phyloP scores from a whole-genome alignment of 1,140 invertebrate genomes.

The Sipha flava region DNA sequence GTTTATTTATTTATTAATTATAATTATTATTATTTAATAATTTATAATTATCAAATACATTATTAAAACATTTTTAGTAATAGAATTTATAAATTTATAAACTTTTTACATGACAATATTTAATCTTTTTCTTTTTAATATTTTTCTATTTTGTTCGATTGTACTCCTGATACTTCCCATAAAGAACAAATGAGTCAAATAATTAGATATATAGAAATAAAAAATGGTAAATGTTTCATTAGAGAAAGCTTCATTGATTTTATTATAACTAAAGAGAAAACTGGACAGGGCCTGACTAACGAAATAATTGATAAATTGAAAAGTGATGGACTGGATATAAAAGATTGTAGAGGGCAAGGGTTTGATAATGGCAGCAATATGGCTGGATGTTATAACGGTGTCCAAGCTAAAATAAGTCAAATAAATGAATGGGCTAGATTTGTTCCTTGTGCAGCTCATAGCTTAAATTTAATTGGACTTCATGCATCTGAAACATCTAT shows the following conservation, averaged over 20 bases:
- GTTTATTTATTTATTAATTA: too few species aligned
- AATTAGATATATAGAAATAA: neutral
- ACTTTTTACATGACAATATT: too few species aligned
- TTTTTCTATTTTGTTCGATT: constrained; percentile 36
- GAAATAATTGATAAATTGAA: neutral
- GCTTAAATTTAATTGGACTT: constrained; percentile 35
- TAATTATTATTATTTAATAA: too few species aligned
- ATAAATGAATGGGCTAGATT: constrained; percentile 20
- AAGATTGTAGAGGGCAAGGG: constrained; percentile 37
- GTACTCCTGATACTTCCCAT: constrained; percentile 30
- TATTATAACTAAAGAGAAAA: neutral
- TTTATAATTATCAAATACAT: too few species aligned
- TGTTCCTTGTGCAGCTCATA: constrained; percentile 34
- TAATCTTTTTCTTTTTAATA: too few species aligned
- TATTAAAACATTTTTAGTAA: too few species aligned
- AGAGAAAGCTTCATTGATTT: neutral
- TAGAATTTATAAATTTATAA: too few species aligned
- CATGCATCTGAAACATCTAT: neutral
- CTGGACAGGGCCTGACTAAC: neutral
- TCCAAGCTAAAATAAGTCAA: constrained; percentile 37
- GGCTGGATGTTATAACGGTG: constrained; percentile 39
- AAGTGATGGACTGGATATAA: neutral
- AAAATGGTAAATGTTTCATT: neutral
- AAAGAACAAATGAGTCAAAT: constrained; percentile 24
- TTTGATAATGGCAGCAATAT: constrained; percentile 41